Base-by-base conservation (phyloP, 2,113 vertebrate species). In the Leptobrachium leishanense region DNA sequence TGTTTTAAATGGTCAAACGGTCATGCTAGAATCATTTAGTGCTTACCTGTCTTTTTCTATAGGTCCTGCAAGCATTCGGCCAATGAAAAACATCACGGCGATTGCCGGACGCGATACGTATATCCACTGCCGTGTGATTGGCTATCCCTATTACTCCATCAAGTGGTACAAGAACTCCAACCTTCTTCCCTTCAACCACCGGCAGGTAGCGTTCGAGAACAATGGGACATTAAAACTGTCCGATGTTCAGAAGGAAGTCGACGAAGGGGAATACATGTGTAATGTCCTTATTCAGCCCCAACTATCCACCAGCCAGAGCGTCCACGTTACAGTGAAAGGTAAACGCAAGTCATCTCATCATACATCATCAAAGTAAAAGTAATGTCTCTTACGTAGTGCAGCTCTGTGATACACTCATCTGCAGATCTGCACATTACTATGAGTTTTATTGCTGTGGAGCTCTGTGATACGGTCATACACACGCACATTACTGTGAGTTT, bases 121-220 rank as follows among this genome's bases (percentile, higher is more conserved):
- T 55, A 95, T 99, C 72, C 97, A 99, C 90, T 99, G 98, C 54
- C 95, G 97, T 0, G 97, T 99, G 69, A 98, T 99, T 3, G 98
- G 98, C 81, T 99, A 99, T 72, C 98, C 98, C 0, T 99, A 99
- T 81, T 99, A 99, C 89, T 99, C 97, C 86, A 99, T 99, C 87
- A 99, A 99, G 84, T 99, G 98, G 98, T 99, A 98, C 89, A 99
- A 99, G 91, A 97, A 99, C 86, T 97, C 96, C 0, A 96, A 96
- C 2, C 90, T 99, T 84, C 92, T 99, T 12, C 98, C 98, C 0
- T 99, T 99, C 80, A 99, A 99, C 89, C 98, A 99, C 82, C 94
- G 98, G 13, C 98, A 99, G 93, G 94, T 97, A 79, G 98, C 97
- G 0, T 99, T 98, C 50, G 97, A 98, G 85, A 99, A 96, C 91